Evolutionary conservation across 2,888 invertebrate species (phyloP).

Genomic region (Formica aserva): DNA sequence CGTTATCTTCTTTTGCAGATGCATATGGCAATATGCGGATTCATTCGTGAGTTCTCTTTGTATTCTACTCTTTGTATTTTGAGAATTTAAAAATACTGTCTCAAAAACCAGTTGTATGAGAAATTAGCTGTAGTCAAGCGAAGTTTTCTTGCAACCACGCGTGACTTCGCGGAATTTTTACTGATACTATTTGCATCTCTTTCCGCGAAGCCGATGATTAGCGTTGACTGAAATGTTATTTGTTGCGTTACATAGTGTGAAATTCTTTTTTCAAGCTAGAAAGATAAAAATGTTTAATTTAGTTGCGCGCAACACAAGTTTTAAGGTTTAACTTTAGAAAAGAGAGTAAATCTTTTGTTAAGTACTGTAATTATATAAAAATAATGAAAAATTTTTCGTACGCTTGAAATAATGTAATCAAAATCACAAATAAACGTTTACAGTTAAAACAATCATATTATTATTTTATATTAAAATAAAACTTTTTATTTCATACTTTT

Average conservation of each 20-base stretch:
- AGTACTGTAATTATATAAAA: background rate
- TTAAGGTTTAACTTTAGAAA: background rate
- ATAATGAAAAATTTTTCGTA: background rate
- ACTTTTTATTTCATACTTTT: background rate
- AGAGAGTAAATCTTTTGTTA: background rate
- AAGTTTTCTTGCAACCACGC: background rate
- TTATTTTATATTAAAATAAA: background rate
- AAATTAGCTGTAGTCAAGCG: background rate
- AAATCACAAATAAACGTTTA: background rate
- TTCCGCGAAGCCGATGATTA: slow-evolving; percentile 7
- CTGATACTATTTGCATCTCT: slow-evolving; percentile 2
- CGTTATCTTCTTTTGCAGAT: background rate
- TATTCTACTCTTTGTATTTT: background rate
- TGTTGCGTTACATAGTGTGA: background rate
- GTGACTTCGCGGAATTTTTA: slow-evolving; percentile 18
- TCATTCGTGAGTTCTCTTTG: background rate
- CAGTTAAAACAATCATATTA: background rate
- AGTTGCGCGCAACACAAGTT: background rate
- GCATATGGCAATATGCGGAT: background rate
- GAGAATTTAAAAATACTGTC: background rate
- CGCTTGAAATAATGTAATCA: background rate
- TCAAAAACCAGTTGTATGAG: background rate
- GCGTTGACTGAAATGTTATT: slow-evolving; percentile 1
- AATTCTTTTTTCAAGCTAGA: background rate
- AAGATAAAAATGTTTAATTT: background rate